phyloP scores from a whole-genome alignment of 2,797 vertebrate genomes.

The Moxostoma hubbsi region DNA sequence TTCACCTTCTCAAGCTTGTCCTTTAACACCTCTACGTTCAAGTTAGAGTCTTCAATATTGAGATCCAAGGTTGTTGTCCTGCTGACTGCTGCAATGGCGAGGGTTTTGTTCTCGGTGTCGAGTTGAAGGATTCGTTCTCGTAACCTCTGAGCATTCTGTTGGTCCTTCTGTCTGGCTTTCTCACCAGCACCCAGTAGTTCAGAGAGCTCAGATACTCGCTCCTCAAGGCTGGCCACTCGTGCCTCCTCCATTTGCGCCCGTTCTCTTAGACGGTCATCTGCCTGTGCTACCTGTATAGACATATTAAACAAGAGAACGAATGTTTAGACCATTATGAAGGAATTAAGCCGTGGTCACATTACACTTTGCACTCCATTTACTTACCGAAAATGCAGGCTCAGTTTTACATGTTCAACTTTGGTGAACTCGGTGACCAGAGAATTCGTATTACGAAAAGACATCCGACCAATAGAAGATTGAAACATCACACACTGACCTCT shows the following conservation, averaged over 20 bases:
- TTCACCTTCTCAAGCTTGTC: constrained; percentile 88
- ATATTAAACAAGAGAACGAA: neutral
- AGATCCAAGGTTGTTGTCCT: constrained; percentile 66
- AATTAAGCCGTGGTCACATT: too few species aligned
- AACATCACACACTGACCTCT: too few species aligned
- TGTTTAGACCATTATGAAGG: neutral
- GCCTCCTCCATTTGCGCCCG: constrained; percentile 83
- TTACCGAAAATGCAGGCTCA: too few species aligned
- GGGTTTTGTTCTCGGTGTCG: constrained; percentile 91
- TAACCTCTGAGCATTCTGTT: constrained; percentile 81
- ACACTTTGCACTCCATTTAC: too few species aligned
- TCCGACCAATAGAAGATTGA: too few species aligned
- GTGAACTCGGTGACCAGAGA: too few species aligned
- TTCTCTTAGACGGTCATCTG: constrained; percentile 81
- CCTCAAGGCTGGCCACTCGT: constrained; percentile 86
- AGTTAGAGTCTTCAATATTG: constrained; percentile 74
- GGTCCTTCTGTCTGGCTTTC: constrained; percentile 87
- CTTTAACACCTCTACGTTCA: constrained; percentile 80
- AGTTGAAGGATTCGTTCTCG: constrained; percentile 87
- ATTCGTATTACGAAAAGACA: too few species aligned
- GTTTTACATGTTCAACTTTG: too few species aligned
- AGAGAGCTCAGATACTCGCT: constrained; percentile 84
- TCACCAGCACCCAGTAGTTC: constrained; percentile 88
- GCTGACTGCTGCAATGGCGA: constrained; percentile 82
- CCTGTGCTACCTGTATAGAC: constrained; percentile 75